Base-by-base conservation (phyloP, 92 coral and sea anemone species). In the Siderastrea siderea region DNA sequence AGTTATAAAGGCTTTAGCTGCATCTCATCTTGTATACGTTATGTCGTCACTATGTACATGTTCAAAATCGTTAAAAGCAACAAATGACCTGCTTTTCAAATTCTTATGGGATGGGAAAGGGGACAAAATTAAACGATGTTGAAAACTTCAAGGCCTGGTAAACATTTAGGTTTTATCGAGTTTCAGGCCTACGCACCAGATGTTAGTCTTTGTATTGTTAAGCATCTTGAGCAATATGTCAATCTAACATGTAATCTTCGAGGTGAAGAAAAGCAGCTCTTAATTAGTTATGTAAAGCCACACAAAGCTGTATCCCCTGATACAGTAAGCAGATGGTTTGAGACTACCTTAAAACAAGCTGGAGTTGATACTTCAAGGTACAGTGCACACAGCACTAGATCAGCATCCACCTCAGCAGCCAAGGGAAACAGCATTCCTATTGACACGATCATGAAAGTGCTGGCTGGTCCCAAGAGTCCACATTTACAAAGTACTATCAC, bases 341-440 rank as follows among this genome's bases (percentile, higher is more conserved):
- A 4, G 67, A 62, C 67, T 14, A 19, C 4, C 17, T 14, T 62
- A 26, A 62, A n/a, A n/a, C 77, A 47, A 2, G 92, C 87, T 52
- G 92, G 84, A 38, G 75, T 82, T 26, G 92, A 88, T 49, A 83
- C 59, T 59, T n/a, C 68, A 52, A 68, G 49, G 38, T 88, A 17
- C 67, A 68, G 78, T 62, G 92, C 83, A 44, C 92, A 66, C 59
- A 88, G 88, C 72, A 88, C 92, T 67, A 59, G 84, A 14, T 82
- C 92, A n/a, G 88, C 38, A 26, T 26, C 38, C 38, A 26, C 38
- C 38, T 26, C 0, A 26, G 38, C 38, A 26, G 38, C 38, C 38
- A 26, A 26, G 38, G 38, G 38, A 0, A 83, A 44, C 73, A 81
- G 74, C 74, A 78, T 88, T 46, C n/a, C 88, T 61, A 77, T 82